phyloP scores from a whole-genome alignment of 1,140 invertebrate genomes.

The Panagrolaimus sp. region DNA sequence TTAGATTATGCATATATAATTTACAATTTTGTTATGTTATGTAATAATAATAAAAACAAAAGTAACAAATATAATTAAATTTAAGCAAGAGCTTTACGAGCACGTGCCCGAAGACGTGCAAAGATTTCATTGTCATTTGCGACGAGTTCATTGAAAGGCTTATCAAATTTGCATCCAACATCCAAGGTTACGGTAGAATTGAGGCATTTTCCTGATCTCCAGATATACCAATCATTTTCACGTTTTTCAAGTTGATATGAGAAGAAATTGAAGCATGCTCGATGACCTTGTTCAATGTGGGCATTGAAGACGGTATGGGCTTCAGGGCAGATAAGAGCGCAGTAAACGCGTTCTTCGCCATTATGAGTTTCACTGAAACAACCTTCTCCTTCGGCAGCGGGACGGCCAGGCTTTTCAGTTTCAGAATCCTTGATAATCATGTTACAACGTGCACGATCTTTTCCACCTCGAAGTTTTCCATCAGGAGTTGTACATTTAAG shows the following conservation, averaged over 20 bases:
- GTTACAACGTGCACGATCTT: constrained; percentile 50
- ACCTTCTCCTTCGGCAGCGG: constrained; percentile 56
- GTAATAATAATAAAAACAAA: no score
- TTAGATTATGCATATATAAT: constrained; percentile 19
- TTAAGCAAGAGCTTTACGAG: constrained; percentile 27
- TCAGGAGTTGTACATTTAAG: constrained; percentile 58
- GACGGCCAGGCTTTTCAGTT: constrained; percentile 47
- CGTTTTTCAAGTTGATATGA: constrained; percentile 55
- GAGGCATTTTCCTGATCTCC: constrained; percentile 56
- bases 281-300: constrained; percentile 54
- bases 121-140: constrained; percentile 54
- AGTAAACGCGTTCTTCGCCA: constrained; percentile 57
- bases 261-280: constrained; percentile 57
- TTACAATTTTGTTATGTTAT: no score
- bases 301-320: constrained; percentile 59
- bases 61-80: constrained; percentile 3
- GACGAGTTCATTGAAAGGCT: constrained; percentile 59
- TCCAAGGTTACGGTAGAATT: constrained; percentile 55
- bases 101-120: constrained; percentile 46
- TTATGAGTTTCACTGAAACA: constrained; percentile 54
- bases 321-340: constrained; percentile 57
- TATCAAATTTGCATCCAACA: constrained; percentile 59
- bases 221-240: constrained; percentile 46
- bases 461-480: constrained; percentile 49
- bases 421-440: constrained; percentile 57